These are phyloP conservation scores for Babylonia areolata DNA, from an alignment of 1,140 invertebrate species.

Conservation along the genomic window DNA sequence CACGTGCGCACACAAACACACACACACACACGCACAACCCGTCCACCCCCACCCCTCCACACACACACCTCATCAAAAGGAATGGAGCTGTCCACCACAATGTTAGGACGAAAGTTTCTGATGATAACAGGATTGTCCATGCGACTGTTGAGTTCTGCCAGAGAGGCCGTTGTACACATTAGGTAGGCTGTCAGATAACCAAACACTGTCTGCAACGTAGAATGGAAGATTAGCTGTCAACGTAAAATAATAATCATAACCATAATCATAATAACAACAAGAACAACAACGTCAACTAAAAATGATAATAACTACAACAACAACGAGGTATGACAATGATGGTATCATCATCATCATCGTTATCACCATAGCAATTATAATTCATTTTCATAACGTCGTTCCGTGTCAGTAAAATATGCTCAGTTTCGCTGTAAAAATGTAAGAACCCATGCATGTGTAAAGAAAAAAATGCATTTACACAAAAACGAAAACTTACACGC, in stretches of 20 bases:
- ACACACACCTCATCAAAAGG: constrained; percentile 66
- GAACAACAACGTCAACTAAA: not conserved
- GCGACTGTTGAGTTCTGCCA: constrained; percentile 51
- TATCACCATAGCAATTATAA: no score
- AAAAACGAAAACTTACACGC: no score
- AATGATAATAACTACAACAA: not conserved
- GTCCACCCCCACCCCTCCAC: no score
- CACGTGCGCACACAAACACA: not conserved
- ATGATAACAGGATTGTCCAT: constrained; percentile 47
- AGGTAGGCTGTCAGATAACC: constrained; percentile 52
- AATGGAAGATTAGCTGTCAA: not conserved
- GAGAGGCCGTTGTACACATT: constrained; percentile 44
- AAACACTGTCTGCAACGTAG: constrained; percentile 49
- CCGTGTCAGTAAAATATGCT: no score
- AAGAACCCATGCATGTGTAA: no score
- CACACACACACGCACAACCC: not conserved
- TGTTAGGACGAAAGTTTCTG: constrained; percentile 65
- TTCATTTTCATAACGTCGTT: no score
- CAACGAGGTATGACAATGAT: no score
- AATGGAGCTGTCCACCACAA: constrained; percentile 57
- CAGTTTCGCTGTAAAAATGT: no score
- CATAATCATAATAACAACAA: no score
- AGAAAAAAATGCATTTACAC: no score
- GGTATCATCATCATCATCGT: no score
- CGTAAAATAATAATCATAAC: not conserved